Conservation (phyloP, 2,113 vertebrate genomes). For the Heterotis niloticus region DNA sequence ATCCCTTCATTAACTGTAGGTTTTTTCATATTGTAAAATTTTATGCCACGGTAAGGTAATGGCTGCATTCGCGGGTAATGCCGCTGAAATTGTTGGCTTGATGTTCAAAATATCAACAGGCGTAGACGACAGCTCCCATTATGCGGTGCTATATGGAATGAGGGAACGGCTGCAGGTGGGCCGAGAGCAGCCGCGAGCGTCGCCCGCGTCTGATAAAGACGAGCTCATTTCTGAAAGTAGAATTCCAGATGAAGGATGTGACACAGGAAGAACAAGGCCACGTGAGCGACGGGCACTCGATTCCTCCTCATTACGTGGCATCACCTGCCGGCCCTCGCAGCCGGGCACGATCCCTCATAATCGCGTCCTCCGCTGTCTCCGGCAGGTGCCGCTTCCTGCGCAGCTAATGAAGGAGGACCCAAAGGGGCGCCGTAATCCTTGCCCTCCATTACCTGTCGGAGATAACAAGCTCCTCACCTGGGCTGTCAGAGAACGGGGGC, state of each 20-base stretch:
- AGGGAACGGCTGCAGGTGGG: not conserved
- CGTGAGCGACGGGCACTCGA: not conserved
- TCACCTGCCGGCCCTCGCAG: not conserved
- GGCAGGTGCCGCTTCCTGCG: not conserved
- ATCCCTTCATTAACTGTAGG: no score
- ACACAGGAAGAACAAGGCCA: no score
- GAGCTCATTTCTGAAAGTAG: not conserved
- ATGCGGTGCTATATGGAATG: not conserved
- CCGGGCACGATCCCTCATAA: not conserved
- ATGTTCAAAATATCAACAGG: not conserved
- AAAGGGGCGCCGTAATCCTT: no score
- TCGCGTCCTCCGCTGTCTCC: not conserved
- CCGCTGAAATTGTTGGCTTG: not conserved
- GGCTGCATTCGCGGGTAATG: not conserved
- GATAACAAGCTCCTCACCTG: not conserved
- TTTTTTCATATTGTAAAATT: not conserved
- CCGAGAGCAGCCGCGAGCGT: not conserved
- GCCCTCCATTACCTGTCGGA: not conserved
- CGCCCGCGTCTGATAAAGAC: not conserved
- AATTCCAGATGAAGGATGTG: not conserved
- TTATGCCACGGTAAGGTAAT: not conserved
- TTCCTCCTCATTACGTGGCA: not conserved
- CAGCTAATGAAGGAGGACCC: no score
- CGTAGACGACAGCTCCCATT: not conserved
- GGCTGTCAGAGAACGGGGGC: slow-evolving; percentile 16